Base-by-base conservation (phyloP, 1,140 invertebrate genomes). In the Hydropsyche tenuis region DNA sequence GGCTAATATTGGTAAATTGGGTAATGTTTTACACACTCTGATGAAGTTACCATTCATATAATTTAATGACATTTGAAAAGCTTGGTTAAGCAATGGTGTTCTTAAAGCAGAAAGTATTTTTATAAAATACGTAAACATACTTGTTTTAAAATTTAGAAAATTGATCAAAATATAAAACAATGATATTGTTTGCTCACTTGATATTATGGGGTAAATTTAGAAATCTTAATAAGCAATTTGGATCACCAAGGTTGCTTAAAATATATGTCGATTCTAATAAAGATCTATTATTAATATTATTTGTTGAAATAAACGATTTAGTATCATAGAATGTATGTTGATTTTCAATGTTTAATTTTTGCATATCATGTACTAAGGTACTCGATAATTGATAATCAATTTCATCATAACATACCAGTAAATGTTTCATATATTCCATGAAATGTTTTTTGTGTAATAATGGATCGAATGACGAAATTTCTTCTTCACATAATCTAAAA, bases 221-320 rank as follows among this genome's bases (percentile, higher is more conserved):
- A 78, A 83, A 85, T 78, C 88, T 84, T 63, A 75, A 79, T 51
- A 89, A 79, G 23, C 85, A 84, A 62, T 82, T 81, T 0, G 77
- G n/a, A 80, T 89, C 81, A 45, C 88, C 85, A 73, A 90, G 81
- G 81, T 89, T 87, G 69, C 87, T 82, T 37, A 90, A 78, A 69
- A 90, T 80, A 78, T 90, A 89, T 11, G 90, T 78, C 51, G 85
- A 83, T 79, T 91, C 89, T 22, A 85, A 72, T 1, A 84, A 75
- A 0, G 79, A 75, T 71, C 80, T 78, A 71, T 85, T 81, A 78
- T 60, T 60, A 23, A 9, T 4, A 37, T 37, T 37, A 9, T 37
- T 37, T 9, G 9, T 37, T 37, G 9, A 4, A 37, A 4, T 37
- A 4, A 37, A 37, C 9, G 30, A 37, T 37, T 37, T 37, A 37